phyloP scores from a whole-genome alignment of 2,888 invertebrate species.

The Archips xylosteana region DNA sequence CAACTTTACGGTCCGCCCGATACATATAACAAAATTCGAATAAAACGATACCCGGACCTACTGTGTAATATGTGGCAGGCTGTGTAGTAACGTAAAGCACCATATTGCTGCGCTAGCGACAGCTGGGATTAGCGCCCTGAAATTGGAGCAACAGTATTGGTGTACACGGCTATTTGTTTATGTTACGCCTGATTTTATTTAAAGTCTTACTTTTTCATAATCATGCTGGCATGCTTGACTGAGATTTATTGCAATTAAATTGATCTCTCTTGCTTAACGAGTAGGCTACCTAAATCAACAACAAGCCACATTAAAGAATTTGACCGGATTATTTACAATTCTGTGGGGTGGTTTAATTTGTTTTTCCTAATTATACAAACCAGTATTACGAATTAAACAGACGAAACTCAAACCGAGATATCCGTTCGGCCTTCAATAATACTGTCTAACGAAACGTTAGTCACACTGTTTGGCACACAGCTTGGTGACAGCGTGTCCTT shows the following conservation, averaged over 20 bases:
- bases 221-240: neutral
- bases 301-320: neutral
- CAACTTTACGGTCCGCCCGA: neutral
- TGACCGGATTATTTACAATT: neutral
- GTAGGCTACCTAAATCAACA: neutral
- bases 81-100: constrained; percentile 2
- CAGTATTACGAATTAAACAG: neutral
- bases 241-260: neutral
- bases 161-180: constrained; percentile 32
- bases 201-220: neutral
- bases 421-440: constrained; percentile 23
- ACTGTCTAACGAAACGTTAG: constrained; percentile 21
- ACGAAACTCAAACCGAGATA: neutral
- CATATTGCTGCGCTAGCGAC: constrained; percentile 41
- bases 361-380: neutral
- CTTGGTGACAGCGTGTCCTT: constrained; percentile 22
- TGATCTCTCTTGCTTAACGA: neutral
- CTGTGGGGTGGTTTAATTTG: neutral
- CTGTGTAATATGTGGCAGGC: too few species aligned
- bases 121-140: constrained; percentile 61
- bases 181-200: neutral
- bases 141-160: constrained; percentile 60
- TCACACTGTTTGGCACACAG: constrained; percentile 27
- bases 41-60: neutral
- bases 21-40: neutral